Base-by-base conservation (phyloP, 1,140 invertebrate genomes). In the Listronotus bonariensis region DNA sequence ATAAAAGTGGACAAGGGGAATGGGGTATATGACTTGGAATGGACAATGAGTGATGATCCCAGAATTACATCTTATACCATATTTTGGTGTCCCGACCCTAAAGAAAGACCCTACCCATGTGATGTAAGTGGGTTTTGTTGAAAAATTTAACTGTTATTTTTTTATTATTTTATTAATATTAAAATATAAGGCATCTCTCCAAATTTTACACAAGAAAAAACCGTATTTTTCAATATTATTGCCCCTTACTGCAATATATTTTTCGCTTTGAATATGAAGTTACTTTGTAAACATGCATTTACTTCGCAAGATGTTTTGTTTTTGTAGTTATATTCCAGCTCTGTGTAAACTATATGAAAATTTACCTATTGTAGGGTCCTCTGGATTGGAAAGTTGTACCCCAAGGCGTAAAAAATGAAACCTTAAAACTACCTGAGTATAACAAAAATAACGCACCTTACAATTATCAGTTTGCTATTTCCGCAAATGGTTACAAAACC, bases 381-480 rank as follows among this genome's bases (percentile, higher is more conserved):
- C 74, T 87, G 45, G 80, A 86, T 45, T 88, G 86, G 86, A 77
- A 77, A 6, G 76, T 80, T 34, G 80, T 87, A 12, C 59, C 79
- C 74, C 26, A 80, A 72, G 15, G 73, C 79, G 12, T 78, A 82
- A 46, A 84, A 84, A 60, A 78, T 86, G 57, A 83, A 81, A 1
- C 79, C 83, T 3, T 66, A 38, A 53, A 10, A 8, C 34, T 66
- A 1, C 14, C 38, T 6, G 32, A 32, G 5, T 41, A 15, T 14
- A 14, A 49, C 18, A 15, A 49, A 18, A 31, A 31, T 12, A 54
- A 45, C 17, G 74, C 81, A 61, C 74, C 80, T 11, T 81, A 81
- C 63, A 79, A 82, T 4, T 85, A 86, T 65, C 85, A 88, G 66
- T 87, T 91, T 79, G 90, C 89, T 10, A 89, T 92, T 66, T 85